These are phyloP conservation scores for Lutjanus erythropterus DNA, from an alignment of 2,113 vertebrate genomes.

Conservation along the genomic window DNA sequence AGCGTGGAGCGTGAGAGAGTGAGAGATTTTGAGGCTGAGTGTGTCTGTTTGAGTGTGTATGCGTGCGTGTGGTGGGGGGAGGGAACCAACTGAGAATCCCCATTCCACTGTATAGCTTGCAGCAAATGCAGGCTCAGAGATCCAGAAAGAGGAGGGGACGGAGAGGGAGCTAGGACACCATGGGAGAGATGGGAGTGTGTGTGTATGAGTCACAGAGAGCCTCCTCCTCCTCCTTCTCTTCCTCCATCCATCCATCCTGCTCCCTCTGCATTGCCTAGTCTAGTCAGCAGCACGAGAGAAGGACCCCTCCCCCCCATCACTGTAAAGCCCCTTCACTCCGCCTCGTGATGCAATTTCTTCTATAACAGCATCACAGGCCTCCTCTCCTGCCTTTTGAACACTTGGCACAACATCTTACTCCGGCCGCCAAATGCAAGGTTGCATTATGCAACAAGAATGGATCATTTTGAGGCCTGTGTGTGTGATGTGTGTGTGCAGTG, in stretches of 20 bases:
- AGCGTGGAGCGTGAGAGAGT: conserved; percentile 46
- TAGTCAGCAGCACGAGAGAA: conserved; percentile 58
- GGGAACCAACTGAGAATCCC: conserved; percentile 53
- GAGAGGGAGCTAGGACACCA: conserved; percentile 39
- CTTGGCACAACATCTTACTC: conserved; percentile 12
- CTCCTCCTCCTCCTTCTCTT: conserved; percentile 11
- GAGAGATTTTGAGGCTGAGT: conserved; percentile 60
- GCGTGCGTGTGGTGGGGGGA: conserved; percentile 34
- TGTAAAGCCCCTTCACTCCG: conserved; percentile 54
- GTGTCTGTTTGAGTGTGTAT: conserved; percentile 13
- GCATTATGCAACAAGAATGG: conserved; percentile 17
- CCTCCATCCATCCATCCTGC: conserved; percentile 50
- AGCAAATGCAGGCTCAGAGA: conserved; percentile 43
- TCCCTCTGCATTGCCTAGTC: conserved; percentile 64
- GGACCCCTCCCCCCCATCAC: conserved; percentile 52
- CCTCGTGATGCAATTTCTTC: conserved; percentile 68
- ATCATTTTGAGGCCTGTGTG: not conserved
- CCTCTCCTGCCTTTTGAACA: conserved; percentile 34
- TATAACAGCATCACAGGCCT: conserved; percentile 52
- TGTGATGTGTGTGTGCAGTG: conserved; percentile 1
- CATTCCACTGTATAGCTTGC: conserved; percentile 41
- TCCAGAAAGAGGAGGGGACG: conserved; percentile 41
- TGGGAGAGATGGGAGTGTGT: conserved; percentile 31
- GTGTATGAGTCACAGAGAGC: conserved; percentile 65
- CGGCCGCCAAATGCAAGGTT: not conserved